Evolutionary conservation across 2,888 invertebrate species (phyloP), one percentile per base, ranked within the genome.

Genomic region (Aphodius granarius): DNA sequence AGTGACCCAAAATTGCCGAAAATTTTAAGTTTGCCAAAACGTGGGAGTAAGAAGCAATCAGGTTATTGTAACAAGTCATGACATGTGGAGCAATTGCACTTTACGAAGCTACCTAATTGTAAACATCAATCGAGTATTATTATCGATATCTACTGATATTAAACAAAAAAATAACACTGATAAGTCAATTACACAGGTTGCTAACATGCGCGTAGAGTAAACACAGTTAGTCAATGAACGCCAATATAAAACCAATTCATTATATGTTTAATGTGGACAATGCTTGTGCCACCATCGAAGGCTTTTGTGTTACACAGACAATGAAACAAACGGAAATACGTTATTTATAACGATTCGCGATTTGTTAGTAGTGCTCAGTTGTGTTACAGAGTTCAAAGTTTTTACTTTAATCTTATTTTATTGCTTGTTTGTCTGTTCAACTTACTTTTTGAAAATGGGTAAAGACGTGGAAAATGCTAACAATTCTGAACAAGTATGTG

Each of bases 401-500:
- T 17, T 18, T 15, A 71, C 71, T 62, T 71, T 71, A 20, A 5
- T 43, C 18, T 66, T 66, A 63, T 63, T 63, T 16, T 63, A 63
- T 20, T 1, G 18, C 6, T 65, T 9, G 21, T 73, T 65, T 65
- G 6, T 72, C 63, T 9, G 64, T 62, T 19, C 15, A 63, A 19
- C 13, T 16, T 65, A 13, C 18, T 65, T 72, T 43, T 2, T 65
- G 19, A 65, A 73, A 65, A 73, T 73, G 73, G 65, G 17, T 73
- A 71, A 63, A 66, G 71, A 74, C 21, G 6, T 16, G 13, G 23
- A 62, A 62, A 63, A 68, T 63, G 63, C 15, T 20, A 66, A 63
- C 20, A 73, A 73, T 17, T 78, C 79, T 75, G 79, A 79, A 17
- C 77, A 79, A 73, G 73, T 73, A 13, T 63, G 77, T 71, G 72